Base-by-base conservation (phyloP, 2,797 vertebrate genomes). In the Cygnus olor region DNA sequence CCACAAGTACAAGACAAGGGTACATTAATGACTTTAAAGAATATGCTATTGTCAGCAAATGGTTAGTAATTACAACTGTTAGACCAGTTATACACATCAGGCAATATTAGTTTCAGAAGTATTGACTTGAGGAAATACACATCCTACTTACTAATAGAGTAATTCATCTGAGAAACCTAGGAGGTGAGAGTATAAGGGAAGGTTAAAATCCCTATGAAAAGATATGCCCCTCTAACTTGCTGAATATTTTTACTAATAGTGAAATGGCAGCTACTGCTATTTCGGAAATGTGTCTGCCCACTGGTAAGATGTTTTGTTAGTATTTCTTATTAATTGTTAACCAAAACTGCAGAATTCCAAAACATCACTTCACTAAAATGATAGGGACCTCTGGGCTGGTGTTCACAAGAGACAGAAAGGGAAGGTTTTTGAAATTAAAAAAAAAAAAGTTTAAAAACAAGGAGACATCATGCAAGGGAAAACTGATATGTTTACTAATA, bases 151-250 rank as follows among this genome's bases (percentile, higher is more conserved):
- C 10, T 70, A 84, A 66, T 6, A 81, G 73, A 84, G 72, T 53
- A 65, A 84, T 9, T 28, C 1, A 9, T 7, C 4, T 47, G 5
- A 56, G 54, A 79, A 89, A 54, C 2, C 6, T 24, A 54, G 21
- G 4, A 54, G 4, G 3, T 68, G 22, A 88, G 58, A 82, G 9
- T 16, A 14, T 51, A 71, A 70, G 6, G 68, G 15, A 84, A 90
- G 63, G 42, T 70, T 22, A 28, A 72, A 82, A 80, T 12, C 14
- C 13, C 8, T 42, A 8, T 15, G 56, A 72, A 79, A 79, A 14
- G 9, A 3, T 8, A 42, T 9, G 7, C 44, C 25, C 15, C 2
- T 0, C 11, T 34, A 79, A 6, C 9, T n/a, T 28, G 2, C 27
- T 36, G 7, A 47, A 27, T 20, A 49, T 17, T 45, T 88, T 58